Conservation (phyloP, 2,113 vertebrate genomes). For the Menidia beryllina region DNA sequence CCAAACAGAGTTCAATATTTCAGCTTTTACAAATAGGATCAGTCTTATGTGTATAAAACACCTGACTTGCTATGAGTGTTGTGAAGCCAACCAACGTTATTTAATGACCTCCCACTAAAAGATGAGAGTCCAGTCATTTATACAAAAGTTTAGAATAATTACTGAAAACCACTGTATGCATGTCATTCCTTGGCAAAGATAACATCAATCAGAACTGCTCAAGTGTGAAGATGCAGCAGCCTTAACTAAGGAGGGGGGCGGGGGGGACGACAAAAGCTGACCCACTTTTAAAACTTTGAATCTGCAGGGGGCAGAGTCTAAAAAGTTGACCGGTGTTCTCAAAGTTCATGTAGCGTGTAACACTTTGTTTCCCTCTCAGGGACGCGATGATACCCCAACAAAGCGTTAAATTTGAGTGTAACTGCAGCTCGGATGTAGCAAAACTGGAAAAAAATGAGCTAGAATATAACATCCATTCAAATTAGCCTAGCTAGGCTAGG, state of each 20-base stretch:
- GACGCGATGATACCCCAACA: neutral
- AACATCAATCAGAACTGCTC: slow-evolving; percentile 40
- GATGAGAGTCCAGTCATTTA: neutral
- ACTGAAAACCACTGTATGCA: neutral
- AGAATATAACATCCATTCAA: slow-evolving; percentile 31
- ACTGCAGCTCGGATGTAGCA: neutral
- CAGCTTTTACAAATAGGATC: too few species aligned
- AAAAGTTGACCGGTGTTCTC: slow-evolving; percentile 51
- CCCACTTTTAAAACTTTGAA: slow-evolving; percentile 71
- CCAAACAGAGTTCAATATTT: too few species aligned
- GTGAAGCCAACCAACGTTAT: neutral
- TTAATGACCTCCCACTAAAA: neutral
- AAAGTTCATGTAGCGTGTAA: slow-evolving; percentile 19
- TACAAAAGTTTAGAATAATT: neutral
- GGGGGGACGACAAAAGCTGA: slow-evolving; percentile 71
- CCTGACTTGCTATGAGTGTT: too few species aligned
- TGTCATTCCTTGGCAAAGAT: slow-evolving; percentile 31
- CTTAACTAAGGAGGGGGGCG: slow-evolving; percentile 22
- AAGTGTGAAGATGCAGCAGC: slow-evolving; percentile 59
- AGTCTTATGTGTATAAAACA: too few species aligned
- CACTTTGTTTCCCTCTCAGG: rapidly evolving
- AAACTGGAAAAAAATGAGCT: neutral
- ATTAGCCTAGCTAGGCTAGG: slow-evolving; percentile 65
- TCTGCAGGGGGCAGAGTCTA: slow-evolving; percentile 69
- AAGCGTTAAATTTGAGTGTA: too few species aligned